These are phyloP conservation scores for Sarcophaga caerulescens DNA, from an alignment of 2,888 invertebrate species.

Conservation along the genomic window DNA sequence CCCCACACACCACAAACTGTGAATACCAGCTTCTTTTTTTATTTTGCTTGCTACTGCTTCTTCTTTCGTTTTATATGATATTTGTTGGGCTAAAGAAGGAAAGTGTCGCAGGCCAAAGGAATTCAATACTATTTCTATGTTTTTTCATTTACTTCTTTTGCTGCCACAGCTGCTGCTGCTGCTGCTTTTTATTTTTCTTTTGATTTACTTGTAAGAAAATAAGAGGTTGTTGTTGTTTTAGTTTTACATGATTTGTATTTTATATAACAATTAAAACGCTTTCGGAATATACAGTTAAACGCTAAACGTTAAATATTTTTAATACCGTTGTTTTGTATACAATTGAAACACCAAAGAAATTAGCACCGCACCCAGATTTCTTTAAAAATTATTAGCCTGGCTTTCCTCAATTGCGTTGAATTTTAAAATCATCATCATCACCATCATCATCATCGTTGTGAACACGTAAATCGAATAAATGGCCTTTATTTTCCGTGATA, in stretches of 20 bases:
- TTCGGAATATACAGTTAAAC: not conserved
- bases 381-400: not conserved
- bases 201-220: not conserved
- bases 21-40: slow-evolving; percentile 13
- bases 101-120: slow-evolving; percentile 35
- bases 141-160: slow-evolving; percentile 3
- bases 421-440: slow-evolving; percentile 30
- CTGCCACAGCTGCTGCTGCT: not conserved
- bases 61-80: slow-evolving; percentile 3
- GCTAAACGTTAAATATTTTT: not conserved
- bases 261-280: not conserved
- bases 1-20: not conserved
- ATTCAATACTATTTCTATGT: slow-evolving; percentile 28
- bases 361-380: slow-evolving; percentile 57
- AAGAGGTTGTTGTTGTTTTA: not conserved
- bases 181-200: not conserved
- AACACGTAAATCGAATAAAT: slow-evolving; percentile 5
- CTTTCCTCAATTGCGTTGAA: slow-evolving; percentile 9
- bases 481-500: slow-evolving; percentile 18
- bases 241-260: not conserved
- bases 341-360: not conserved
- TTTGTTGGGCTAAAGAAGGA: slow-evolving; percentile 1
- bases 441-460: slow-evolving; percentile 3
- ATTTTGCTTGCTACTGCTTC: not conserved
- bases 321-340: too few relatives aligned